Evolutionary conservation across 2,113 vertebrate genomes (phyloP).

Genomic region (Hystrix cristata): DNA sequence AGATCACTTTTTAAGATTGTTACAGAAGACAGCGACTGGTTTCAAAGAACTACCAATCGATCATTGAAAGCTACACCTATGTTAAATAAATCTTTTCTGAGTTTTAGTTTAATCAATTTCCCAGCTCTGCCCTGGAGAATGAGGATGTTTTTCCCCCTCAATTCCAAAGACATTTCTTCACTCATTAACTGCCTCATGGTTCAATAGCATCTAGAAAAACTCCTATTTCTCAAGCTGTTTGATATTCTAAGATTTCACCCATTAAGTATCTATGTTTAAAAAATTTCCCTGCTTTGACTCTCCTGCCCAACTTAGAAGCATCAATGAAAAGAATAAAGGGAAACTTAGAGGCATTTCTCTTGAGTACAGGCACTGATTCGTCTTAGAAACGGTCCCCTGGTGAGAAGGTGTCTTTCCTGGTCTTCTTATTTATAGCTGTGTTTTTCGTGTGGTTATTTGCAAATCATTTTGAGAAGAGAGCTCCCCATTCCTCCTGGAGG

Average conservation of each 20-base stretch:
- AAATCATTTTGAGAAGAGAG: constrained; percentile 27
- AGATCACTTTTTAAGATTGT: background rate
- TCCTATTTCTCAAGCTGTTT: constrained; percentile 34
- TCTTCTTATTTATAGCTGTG: background rate
- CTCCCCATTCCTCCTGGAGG: background rate
- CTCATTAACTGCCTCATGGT: constrained; percentile 52
- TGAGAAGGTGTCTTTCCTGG: background rate
- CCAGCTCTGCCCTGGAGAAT: constrained; percentile 46
- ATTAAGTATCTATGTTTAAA: constrained; percentile 43
- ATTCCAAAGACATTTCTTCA: constrained; percentile 58
- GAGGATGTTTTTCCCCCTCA: constrained; percentile 13
- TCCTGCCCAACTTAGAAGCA: background rate
- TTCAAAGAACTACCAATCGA: background rate
- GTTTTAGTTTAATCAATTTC: constrained; percentile 57
- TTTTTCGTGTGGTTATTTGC: background rate
- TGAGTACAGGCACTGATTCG: background rate
- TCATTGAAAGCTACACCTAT: background rate
- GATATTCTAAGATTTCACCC: constrained; percentile 36
- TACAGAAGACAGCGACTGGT: background rate
- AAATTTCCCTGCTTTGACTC: constrained; percentile 29
- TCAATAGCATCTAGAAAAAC: constrained; percentile 63
- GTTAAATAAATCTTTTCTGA: constrained; percentile 44
- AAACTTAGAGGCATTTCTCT: constrained; percentile 1
- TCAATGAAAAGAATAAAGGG: constrained; percentile 55
- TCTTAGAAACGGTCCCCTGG: background rate